These are phyloP conservation scores for Salvator merianae DNA, from an alignment of 2,113 vertebrate genomes.

Conservation along the genomic window DNA sequence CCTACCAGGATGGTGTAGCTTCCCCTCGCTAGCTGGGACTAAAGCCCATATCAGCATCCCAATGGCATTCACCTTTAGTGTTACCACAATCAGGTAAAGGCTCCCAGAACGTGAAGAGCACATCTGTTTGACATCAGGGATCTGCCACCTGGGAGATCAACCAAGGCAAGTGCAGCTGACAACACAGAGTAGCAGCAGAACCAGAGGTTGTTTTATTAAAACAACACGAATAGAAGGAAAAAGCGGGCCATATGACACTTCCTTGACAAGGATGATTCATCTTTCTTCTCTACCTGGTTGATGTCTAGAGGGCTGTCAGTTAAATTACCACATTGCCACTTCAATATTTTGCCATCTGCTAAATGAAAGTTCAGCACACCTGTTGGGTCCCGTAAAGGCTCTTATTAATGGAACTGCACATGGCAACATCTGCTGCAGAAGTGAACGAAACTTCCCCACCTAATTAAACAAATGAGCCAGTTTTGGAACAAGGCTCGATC, in stretches of 20 bases:
- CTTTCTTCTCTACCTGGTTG: constrained; percentile 57
- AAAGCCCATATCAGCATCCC: too few species aligned
- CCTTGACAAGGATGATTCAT: constrained; percentile 59
- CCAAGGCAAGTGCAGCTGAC: too few species aligned
- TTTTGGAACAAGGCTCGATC: constrained; percentile 34
- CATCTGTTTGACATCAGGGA: too few species aligned
- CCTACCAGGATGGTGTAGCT: too few species aligned
- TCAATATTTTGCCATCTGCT: constrained; percentile 82
- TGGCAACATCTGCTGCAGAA: constrained; percentile 77
- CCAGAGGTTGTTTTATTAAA: background rate
- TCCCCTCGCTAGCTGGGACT: too few species aligned
- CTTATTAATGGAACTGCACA: constrained; percentile 82
- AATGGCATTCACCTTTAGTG: too few species aligned
- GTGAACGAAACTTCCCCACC: constrained; percentile 63
- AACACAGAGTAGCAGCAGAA: background rate
- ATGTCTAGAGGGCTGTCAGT: constrained; percentile 68
- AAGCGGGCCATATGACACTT: constrained; percentile 43
- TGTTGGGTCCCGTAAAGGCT: constrained; percentile 80
- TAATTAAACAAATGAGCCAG: constrained; percentile 79
- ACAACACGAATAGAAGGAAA: background rate
- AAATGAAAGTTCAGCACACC: constrained; percentile 74
- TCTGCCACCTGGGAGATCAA: background rate
- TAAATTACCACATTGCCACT: constrained; percentile 72
- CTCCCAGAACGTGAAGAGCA: too few species aligned
- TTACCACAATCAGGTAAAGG: too few species aligned